Evolutionary conservation across 2,888 invertebrate genomes (phyloP).

Genomic region (Amphimallon solstitiale): DNA sequence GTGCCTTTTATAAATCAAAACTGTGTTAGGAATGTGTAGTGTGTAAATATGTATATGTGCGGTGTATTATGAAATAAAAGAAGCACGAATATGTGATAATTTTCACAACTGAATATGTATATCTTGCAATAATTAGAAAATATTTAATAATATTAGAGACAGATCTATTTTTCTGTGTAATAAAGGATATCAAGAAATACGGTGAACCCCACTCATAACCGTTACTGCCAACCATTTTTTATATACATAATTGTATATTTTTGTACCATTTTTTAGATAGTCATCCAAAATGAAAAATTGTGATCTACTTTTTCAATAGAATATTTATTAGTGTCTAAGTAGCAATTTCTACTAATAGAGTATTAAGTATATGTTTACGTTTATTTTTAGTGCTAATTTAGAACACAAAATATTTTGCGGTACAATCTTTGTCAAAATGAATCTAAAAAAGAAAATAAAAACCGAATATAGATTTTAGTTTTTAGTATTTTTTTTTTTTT

Average conservation of each 20-base stretch:
- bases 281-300: slow-evolving; percentile 26
- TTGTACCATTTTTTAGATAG: slow-evolving; percentile 14
- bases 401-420: slow-evolving; percentile 10
- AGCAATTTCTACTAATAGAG: slow-evolving; percentile 17
- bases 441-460: slow-evolving; percentile 2
- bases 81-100: slow-evolving; percentile 25
- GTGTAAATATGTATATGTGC: slow-evolving; percentile 17
- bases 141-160: neutral
- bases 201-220: neutral
- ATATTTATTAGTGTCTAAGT: slow-evolving; percentile 27
- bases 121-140: neutral
- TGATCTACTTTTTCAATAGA: slow-evolving; percentile 31
- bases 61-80: slow-evolving; percentile 6
- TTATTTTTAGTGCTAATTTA: slow-evolving; percentile 24
- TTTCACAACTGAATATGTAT: slow-evolving; percentile 9
- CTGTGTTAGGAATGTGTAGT: slow-evolving; percentile 4
- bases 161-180: slow-evolving; percentile 8
- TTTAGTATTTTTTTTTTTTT: neutral
- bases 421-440: slow-evolving; percentile 23
- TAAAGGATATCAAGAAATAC: neutral
- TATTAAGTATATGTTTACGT: slow-evolving; percentile 6
- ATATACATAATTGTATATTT: slow-evolving; percentile 4
- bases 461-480: neutral
- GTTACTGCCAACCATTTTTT: slow-evolving; percentile 28
- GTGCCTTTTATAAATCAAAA: slow-evolving; percentile 13